These are phyloP conservation scores for Spinibarbus caldwelli DNA, from an alignment of 2,797 vertebrate genomes.

Conservation along the genomic window DNA sequence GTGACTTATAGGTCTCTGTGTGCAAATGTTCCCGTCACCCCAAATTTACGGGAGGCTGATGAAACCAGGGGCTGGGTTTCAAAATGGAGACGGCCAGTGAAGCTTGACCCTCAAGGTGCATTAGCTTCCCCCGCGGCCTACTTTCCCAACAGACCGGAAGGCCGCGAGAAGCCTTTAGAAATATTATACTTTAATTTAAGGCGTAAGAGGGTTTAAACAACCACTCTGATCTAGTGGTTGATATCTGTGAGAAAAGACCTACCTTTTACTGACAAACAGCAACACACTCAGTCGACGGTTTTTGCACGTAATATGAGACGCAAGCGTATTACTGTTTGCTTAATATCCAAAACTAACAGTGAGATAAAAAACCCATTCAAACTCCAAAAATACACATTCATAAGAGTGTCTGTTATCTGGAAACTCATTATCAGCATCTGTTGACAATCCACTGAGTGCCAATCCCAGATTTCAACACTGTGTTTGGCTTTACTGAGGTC, in stretches of 20 bases:
- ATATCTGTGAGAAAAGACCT: slow-evolving; percentile 68
- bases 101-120: slow-evolving; percentile 61
- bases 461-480: slow-evolving; percentile 13
- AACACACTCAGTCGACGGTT: slow-evolving; percentile 17
- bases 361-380: not conserved
- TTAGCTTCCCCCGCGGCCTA: slow-evolving; percentile 47
- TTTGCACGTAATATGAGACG: slow-evolving; percentile 32
- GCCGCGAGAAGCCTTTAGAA: slow-evolving; percentile 56
- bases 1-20: slow-evolving; percentile 48
- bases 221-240: slow-evolving; percentile 47
- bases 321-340: slow-evolving; percentile 10
- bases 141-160: slow-evolving; percentile 54
- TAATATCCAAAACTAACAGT: slow-evolving; percentile 31
- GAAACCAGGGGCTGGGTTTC: slow-evolving; percentile 46
- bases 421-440: not conserved
- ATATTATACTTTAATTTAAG: slow-evolving; percentile 67
- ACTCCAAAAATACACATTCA: not conserved
- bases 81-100: slow-evolving; percentile 57
- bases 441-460: not conserved
- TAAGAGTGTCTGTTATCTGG: not conserved
- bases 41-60: slow-evolving; percentile 32
- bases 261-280: slow-evolving; percentile 55
- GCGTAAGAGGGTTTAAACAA: slow-evolving; percentile 59
- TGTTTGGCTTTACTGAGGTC: not conserved
- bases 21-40: slow-evolving; percentile 49